These are phyloP conservation scores for Piaya cayana DNA, from an alignment of 2,113 vertebrate species.

Conservation along the genomic window DNA sequence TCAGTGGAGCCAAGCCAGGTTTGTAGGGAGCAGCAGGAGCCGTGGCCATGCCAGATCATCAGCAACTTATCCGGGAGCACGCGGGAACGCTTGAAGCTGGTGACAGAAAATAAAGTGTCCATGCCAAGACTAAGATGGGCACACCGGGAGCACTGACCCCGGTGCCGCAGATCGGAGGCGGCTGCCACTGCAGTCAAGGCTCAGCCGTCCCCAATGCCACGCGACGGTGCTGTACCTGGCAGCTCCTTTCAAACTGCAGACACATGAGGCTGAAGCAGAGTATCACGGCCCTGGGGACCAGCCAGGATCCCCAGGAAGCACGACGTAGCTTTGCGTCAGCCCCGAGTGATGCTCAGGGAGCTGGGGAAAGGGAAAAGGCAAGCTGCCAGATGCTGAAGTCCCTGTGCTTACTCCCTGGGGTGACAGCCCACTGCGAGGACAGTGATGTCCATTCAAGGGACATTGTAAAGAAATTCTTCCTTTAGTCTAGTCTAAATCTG, in stretches of 20 bases:
- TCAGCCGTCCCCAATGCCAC: background rate
- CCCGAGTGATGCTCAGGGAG: background rate
- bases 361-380: background rate
- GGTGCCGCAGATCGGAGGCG: accelerated
- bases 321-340: background rate
- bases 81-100: background rate
- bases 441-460: accelerated
- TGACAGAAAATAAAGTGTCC: background rate
- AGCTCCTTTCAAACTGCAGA: background rate
- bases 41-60: background rate
- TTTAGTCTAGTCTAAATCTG: no score
- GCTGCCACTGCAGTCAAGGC: background rate
- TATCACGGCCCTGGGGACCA: background rate
- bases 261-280: background rate
- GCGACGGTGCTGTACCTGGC: background rate
- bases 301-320: background rate
- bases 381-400: background rate
- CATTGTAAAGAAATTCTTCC: no score
- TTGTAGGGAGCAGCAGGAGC: background rate
- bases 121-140: background rate
- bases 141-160: accelerated
- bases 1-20: background rate
- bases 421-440: background rate
- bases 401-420: accelerated
- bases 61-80: background rate